Conservation (phyloP, 2,113 vertebrate species). For the Puma concolor region DNA sequence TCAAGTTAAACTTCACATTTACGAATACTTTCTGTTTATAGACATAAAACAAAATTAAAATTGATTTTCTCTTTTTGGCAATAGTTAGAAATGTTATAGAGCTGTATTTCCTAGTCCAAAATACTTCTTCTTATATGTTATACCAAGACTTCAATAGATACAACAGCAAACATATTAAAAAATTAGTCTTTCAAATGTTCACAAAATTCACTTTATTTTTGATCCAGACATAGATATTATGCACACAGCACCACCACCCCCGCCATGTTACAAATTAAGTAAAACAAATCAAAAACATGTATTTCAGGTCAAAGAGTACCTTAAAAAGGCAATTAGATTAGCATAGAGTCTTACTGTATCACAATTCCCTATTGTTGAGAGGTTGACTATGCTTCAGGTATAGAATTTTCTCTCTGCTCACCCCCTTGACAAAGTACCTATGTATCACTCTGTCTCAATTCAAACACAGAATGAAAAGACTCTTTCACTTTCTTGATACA, state of each 20-base stretch:
- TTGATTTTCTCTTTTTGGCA: neutral
- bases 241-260: neutral
- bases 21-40: neutral
- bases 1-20: neutral
- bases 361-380: neutral
- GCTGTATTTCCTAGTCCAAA: neutral
- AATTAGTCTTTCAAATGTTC: neutral
- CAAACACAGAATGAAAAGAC: neutral
- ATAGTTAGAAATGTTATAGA: neutral
- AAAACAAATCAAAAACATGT: neutral
- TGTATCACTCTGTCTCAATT: neutral
- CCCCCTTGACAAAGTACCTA: neutral
- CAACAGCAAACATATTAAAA: neutral
- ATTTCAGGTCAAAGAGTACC: neutral
- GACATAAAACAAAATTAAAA: constrained; percentile 22
- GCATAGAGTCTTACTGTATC: neutral
- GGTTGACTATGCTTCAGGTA: neutral
- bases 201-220: neutral
- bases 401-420: neutral
- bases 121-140: neutral
- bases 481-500: neutral
- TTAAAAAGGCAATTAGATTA: neutral
- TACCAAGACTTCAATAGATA: neutral
- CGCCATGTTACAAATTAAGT: neutral
- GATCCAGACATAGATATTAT: neutral